Percentiles rank a stretch among this genome's conserved stretches.
Conservation (phyloP, 2,113 vertebrate species). For the Xiphophorus couchianus region DNA sequence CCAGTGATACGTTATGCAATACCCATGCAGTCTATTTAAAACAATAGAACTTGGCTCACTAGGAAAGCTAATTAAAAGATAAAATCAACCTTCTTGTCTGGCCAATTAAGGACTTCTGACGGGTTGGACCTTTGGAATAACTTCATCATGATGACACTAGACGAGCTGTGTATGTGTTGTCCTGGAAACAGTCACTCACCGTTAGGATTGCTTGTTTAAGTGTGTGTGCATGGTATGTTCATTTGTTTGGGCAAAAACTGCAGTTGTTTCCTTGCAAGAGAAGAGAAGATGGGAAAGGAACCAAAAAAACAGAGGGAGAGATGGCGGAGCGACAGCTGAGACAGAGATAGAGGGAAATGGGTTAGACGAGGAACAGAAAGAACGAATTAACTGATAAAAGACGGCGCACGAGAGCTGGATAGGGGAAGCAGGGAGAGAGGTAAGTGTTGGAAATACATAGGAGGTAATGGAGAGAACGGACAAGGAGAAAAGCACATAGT, state of each 20-base stretch:
- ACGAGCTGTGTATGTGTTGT: slow-evolving; percentile 22
- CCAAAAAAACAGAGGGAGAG: slow-evolving; percentile 50
- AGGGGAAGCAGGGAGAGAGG: not conserved
- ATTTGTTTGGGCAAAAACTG: slow-evolving; percentile 32
- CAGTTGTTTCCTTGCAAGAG: slow-evolving; percentile 23
- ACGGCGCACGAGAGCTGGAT: slow-evolving; percentile 51
- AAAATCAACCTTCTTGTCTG: slow-evolving; percentile 73
- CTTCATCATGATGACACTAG: slow-evolving; percentile 66
- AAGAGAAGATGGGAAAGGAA: slow-evolving; percentile 45
- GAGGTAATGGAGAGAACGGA: slow-evolving; percentile 20
- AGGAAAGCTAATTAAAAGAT: slow-evolving; percentile 79
- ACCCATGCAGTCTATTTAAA: slow-evolving; percentile 68
- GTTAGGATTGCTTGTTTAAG: slow-evolving; percentile 2
- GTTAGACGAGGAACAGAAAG: slow-evolving; percentile 64
- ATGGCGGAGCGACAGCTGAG: slow-evolving; percentile 50
- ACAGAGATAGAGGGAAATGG: slow-evolving; percentile 67
- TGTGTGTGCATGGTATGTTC: not conserved
- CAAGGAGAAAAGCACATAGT: slow-evolving; percentile 5
- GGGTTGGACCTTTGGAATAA: slow-evolving; percentile 66
- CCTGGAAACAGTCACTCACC: slow-evolving; percentile 19
- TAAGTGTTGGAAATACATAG: slow-evolving; percentile 27
- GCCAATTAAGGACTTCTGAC: slow-evolving; percentile 74
- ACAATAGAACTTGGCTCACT: slow-evolving; percentile 66
- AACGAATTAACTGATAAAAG: slow-evolving; percentile 76
- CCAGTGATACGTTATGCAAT: slow-evolving; percentile 74